Base-by-base conservation (phyloP, 2,797 vertebrate species). In the Orestias chungarensis region DNA sequence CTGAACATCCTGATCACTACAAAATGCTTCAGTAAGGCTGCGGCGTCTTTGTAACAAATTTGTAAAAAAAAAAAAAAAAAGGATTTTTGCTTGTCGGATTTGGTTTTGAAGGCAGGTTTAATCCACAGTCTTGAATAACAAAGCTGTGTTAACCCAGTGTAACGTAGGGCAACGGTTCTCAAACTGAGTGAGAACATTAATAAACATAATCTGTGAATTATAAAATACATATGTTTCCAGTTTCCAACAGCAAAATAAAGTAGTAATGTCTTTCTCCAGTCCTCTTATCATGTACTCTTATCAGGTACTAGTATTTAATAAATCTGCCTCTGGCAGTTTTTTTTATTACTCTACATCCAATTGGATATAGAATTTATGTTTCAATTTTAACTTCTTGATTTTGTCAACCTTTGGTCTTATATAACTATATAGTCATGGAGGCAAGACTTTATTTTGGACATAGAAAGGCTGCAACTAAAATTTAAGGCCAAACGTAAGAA, bases 251-350 rank as follows among this genome's bases (percentile, higher is more conserved):
- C 82, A 71, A 64, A 83, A 84, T 76, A 79, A 80, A 49, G 50
- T 73, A 81, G 86, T 87, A 86, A 90, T 85, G 81, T 61, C 76
- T 74, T 68, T 71, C 69, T 79, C 71, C 77, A 88, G 85, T 77
- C 31, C 70, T 71, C 82, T 75, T 87, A 77, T 65, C 64, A 86
- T 74, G 75, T 68, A 55, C 70, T 44, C 66, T 64, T 52, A 29
- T 83, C n/a, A n/a, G n/a, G n/a, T n/a, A n/a, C n/a, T n/a, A n/a
- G 71, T 82, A 38, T 71, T 57, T 70, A 64, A 69, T 77, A 74
- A 43, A 70, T 81, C 44, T 57, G 66, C 65, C 62, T 68, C 42
- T 74, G 23, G 65, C 43, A 66, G 40, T 79, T 80, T 76, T 70
- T 50, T 74, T 64, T 79, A 71, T 27, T 81, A 78, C 82, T 64